A percentile compares a stretch with the other conserved stretches of the same genome.
Evolutionary conservation across 2,113 vertebrate species (phyloP).

Genomic region (Parus major): DNA sequence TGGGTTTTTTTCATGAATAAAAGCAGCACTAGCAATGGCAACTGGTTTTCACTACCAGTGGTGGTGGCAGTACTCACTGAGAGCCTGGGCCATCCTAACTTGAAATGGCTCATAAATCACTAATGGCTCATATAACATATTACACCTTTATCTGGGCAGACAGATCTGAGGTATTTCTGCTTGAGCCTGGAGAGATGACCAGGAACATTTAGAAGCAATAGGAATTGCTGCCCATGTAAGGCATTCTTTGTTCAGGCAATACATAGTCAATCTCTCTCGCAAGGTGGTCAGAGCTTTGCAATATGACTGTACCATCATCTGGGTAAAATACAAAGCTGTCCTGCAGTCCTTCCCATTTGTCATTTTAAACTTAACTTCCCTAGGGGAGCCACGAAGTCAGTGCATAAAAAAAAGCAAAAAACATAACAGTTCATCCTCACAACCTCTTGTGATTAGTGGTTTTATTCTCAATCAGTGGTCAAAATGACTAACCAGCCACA

Average conservation of each 20-base stretch:
- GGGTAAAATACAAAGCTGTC: background rate
- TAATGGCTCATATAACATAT: background rate
- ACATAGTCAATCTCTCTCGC: background rate
- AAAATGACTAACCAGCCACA: background rate
- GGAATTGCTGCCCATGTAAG: background rate
- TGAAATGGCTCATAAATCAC: background rate
- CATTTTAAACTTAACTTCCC: background rate
- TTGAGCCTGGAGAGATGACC: background rate
- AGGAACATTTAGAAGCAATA: background rate
- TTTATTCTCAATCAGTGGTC: background rate
- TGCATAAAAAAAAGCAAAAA: background rate
- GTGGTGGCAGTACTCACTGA: background rate
- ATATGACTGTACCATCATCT: background rate
- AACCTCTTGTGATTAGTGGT: background rate
- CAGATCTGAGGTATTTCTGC: background rate
- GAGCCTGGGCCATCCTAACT: background rate
- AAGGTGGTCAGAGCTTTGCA: background rate
- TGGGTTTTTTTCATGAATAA: background rate
- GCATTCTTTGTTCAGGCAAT: background rate
- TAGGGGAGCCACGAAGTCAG: background rate
- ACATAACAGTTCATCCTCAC: background rate
- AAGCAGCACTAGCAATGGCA: background rate
- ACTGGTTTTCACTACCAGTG: background rate
- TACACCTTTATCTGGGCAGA: background rate
- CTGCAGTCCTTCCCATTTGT: background rate